Evolutionary conservation across 2,113 vertebrate genomes (phyloP), one percentile per base, ranked within the genome.

Genomic region (Clarias batrachus): DNA sequence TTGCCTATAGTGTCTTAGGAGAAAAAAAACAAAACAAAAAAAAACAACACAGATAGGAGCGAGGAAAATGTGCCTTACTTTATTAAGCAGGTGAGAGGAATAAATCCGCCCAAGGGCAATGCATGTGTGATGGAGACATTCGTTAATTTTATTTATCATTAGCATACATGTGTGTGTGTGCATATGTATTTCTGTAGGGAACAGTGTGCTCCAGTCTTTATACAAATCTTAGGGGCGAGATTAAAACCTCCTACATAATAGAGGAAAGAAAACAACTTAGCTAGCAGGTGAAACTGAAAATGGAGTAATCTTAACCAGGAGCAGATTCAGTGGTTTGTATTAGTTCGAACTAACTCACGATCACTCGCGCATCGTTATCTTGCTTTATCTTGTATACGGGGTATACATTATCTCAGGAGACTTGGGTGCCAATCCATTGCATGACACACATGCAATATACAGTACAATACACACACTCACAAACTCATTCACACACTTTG

Each of bases 51-150:
- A 2, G 0, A 21, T 41, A 80, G 9, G 23, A 56, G 82, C 25
- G 65, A 3, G 41, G 33, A 76, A 89, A 74, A 19, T 71, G 68
- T 71, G 86, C 11, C 62, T 65, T 81, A 74, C 81, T 89, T 56
- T 30, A 81, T 88, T 87, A 63, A 33, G 59, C 66, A 80, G 54
- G 48, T 83, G 48, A 70, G 41, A 88, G 74, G 48, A 62, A 68
- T 54, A 77, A 85, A 81, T 57, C 70, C 25, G 13, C 81, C 81
- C 77, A 27, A 41, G 73, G 41, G 17, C 59, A 27, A 8, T 66
- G 48, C 59, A 85, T 78, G 14, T 77, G 84, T 66, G 80, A 41
- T 59, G 65, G 30, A 81, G n/a, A 48, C 78, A 9, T 76, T 17
- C 1, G 5, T 71, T 37, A 70, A 21, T 54, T n/a, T 68, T 54